Percentiles rank a stretch among this genome's conserved stretches.
These are phyloP conservation scores for Zeuzera pyrina DNA, from an alignment of 2,888 invertebrate species.

Conservation along the genomic window DNA sequence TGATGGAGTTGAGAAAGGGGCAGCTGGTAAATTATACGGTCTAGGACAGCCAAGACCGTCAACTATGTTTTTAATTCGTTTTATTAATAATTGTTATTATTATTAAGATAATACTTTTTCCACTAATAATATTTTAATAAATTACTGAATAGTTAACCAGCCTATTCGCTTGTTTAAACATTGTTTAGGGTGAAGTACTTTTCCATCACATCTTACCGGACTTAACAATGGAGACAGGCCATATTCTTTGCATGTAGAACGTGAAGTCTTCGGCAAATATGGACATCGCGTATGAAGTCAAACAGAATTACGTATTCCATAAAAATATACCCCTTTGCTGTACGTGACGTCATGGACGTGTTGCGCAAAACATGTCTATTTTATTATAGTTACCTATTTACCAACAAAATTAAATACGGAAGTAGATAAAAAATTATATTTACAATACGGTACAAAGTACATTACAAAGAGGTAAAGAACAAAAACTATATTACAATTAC, in stretches of 20 bases:
- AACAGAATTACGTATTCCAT: constrained; percentile 72
- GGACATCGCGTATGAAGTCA: constrained; percentile 73
- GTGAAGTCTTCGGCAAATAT: constrained; percentile 53
- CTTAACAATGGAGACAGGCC: constrained; percentile 20
- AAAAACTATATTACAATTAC: background rate
- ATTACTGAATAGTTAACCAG: no score
- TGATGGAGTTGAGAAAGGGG: no score
- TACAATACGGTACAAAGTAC: background rate
- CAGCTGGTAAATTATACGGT: no score
- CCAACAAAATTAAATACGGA: background rate
- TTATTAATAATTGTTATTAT: no score
- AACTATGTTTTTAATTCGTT: no score
- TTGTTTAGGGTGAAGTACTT: no score
- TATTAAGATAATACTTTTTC: no score
- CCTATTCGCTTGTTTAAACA: no score
- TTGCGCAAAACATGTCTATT: constrained; percentile 5
- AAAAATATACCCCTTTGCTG: constrained; percentile 67
- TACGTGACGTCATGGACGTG: constrained; percentile 52
- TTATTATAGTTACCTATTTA: background rate
- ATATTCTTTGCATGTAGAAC: constrained; percentile 45
- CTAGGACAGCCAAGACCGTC: no score
- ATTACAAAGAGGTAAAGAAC: background rate
- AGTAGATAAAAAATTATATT: background rate
- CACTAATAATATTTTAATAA: no score
- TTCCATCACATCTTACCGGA: no score